A percentile compares a stretch with the other conserved stretches of the same genome.
These are phyloP conservation scores for Drosophila percnosoma DNA, from an alignment of 2,888 invertebrate species.

Conservation along the genomic window DNA sequence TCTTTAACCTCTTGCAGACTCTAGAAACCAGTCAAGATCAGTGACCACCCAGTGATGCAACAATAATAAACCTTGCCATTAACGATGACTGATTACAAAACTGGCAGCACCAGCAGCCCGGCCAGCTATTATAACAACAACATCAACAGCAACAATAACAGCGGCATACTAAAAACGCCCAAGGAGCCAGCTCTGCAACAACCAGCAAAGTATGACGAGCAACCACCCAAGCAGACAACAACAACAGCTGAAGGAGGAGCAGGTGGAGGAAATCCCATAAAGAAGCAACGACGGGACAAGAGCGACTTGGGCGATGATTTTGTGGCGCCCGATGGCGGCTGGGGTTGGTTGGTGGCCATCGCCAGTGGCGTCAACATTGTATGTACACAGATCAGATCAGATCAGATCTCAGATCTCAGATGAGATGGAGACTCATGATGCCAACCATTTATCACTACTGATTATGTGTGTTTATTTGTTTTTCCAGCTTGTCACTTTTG, in stretches of 20 bases:
- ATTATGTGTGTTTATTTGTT: neutral
- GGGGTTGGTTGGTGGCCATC: slow-evolving; percentile 90
- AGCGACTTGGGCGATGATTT: slow-evolving; percentile 86
- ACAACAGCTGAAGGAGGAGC: neutral
- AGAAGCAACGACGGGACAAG: slow-evolving; percentile 83
- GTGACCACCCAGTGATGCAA: slow-evolving; percentile 53
- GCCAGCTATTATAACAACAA: slow-evolving; percentile 24
- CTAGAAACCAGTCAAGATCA: slow-evolving; percentile 13
- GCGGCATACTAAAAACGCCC: slow-evolving; percentile 38
- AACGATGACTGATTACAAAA: slow-evolving; percentile 70
- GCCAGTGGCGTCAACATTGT: slow-evolving; percentile 91
- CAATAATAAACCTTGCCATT: slow-evolving; percentile 19
- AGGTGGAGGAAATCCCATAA: slow-evolving; percentile 27
- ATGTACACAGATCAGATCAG: slow-evolving; percentile 82
- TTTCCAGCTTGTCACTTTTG: slow-evolving; percentile 88
- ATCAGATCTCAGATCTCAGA: neutral
- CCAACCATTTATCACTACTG: neutral
- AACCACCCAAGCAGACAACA: slow-evolving; percentile 36
- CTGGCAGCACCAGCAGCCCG: slow-evolving; percentile 43
- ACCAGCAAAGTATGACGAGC: slow-evolving; percentile 28
- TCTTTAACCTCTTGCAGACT: slow-evolving; percentile 37
- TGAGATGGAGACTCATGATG: neutral
- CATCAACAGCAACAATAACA: slow-evolving; percentile 30
- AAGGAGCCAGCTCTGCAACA: slow-evolving; percentile 21
- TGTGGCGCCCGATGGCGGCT: slow-evolving; percentile 90